Percentiles rank a stretch among this genome's conserved stretches.
Evolutionary conservation across 1,140 invertebrate genomes (phyloP).

Genomic region (Dendrolimus punctatus): DNA sequence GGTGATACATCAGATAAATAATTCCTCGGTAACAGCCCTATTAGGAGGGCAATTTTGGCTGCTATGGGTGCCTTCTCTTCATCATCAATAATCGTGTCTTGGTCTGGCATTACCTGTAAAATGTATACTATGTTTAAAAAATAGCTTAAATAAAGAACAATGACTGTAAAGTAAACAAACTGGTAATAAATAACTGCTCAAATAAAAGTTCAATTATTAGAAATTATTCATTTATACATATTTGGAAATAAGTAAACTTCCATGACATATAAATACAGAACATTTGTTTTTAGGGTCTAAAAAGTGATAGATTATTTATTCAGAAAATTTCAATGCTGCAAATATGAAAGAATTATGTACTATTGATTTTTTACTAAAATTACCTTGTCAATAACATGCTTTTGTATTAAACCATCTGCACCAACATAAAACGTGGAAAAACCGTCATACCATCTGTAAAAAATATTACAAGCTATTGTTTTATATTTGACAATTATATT

Average conservation of each 20-base stretch:
- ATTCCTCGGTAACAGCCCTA: slow-evolving; percentile 57
- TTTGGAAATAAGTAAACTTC: no score
- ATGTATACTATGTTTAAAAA: background rate
- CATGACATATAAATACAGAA: no score
- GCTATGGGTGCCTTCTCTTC: slow-evolving; percentile 65
- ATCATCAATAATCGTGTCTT: slow-evolving; percentile 63
- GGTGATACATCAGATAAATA: slow-evolving; percentile 57
- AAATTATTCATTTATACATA: no score
- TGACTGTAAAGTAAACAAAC: no score
- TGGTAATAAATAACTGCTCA: no score
- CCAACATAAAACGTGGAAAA: slow-evolving; percentile 92
- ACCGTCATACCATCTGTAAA: slow-evolving; percentile 89
- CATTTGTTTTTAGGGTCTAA: no score
- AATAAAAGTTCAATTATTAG: no score
- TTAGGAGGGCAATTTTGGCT: slow-evolving; percentile 61
- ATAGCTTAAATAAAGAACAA: no score
- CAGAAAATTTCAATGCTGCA: no score
- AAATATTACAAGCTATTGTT: slow-evolving; percentile 7
- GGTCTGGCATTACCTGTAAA: slow-evolving; percentile 66
- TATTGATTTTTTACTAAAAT: slow-evolving; percentile 11
- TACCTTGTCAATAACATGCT: slow-evolving; percentile 91
- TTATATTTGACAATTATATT: no score
- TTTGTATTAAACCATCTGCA: slow-evolving; percentile 82
- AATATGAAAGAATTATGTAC: no score
- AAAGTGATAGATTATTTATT: no score